Evolutionary conservation across 2,113 vertebrate genomes (phyloP).

Genomic region (Climacteris rufus): DNA sequence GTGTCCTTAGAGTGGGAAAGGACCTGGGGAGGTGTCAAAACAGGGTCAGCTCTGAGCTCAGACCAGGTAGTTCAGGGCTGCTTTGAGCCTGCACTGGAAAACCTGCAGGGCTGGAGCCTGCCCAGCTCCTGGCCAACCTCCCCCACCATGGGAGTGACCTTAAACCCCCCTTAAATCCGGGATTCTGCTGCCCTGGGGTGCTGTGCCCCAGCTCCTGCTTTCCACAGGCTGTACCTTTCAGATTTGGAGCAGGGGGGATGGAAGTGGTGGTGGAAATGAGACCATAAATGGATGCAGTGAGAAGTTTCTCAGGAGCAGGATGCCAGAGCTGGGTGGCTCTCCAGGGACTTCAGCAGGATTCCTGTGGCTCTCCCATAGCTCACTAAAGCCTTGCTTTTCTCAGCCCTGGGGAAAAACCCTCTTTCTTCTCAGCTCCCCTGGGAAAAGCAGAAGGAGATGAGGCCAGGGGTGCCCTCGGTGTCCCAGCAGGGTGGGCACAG

Average conservation of each 20-base stretch:
- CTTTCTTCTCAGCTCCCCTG: background rate
- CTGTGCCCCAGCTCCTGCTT: background rate
- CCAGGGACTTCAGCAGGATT: background rate
- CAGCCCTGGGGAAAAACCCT: background rate
- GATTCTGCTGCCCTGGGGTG: rapidly evolving
- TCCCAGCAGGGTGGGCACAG: background rate
- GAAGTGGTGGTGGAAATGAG: background rate
- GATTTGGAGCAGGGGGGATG: background rate
- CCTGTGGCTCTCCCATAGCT: background rate
- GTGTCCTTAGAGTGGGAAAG: background rate
- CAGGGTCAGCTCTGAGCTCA: background rate
- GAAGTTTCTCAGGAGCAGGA: background rate
- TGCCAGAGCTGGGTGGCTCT: background rate
- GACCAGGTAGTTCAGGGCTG: background rate
- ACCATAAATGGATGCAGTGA: rapidly evolving
- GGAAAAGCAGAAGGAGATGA: background rate
- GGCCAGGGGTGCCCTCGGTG: background rate
- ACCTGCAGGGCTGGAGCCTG: background rate
- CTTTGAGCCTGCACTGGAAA: rapidly evolving
- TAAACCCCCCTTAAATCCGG: rapidly evolving
- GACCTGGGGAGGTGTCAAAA: background rate
- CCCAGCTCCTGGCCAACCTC: background rate
- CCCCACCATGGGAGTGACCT: background rate
- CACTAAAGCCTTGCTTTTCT: background rate
- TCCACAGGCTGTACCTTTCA: rapidly evolving